Conservation (phyloP, 2,888 invertebrate genomes). For the Drosophila helvetica region DNA sequence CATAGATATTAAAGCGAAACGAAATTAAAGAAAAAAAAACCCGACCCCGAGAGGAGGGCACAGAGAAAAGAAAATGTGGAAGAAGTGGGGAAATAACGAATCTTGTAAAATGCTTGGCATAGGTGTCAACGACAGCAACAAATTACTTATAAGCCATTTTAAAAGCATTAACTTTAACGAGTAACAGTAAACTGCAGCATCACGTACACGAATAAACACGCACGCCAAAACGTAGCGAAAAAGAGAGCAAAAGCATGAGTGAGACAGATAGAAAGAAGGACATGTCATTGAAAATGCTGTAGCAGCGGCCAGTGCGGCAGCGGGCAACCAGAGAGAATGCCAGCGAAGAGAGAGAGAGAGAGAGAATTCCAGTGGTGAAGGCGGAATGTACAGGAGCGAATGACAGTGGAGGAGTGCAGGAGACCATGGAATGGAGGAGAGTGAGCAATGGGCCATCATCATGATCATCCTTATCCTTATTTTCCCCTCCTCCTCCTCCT, state of each 20-base stretch:
- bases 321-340: slow-evolving; percentile 2
- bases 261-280: slow-evolving; percentile 40
- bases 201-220: slow-evolving; percentile 33
- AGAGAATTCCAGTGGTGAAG: neutral
- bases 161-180: slow-evolving; percentile 63
- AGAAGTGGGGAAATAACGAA: slow-evolving; percentile 23
- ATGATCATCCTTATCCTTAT: neutral
- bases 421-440: neutral
- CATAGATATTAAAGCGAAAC: neutral
- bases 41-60: neutral
- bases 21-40: neutral
- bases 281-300: slow-evolving; percentile 53
- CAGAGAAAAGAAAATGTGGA: neutral
- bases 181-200: slow-evolving; percentile 64
- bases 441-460: neutral
- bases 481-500: neutral
- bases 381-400: neutral
- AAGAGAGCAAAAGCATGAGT: slow-evolving; percentile 15
- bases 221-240: slow-evolving; percentile 17
- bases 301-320: neutral
- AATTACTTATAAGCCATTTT: slow-evolving; percentile 58
- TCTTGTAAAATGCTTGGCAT: slow-evolving; percentile 47
- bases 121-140: slow-evolving; percentile 53
- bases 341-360: neutral
- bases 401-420: neutral